phyloP scores from a whole-genome alignment of 2,113 vertebrate genomes.

The Muntiacus reevesi region DNA sequence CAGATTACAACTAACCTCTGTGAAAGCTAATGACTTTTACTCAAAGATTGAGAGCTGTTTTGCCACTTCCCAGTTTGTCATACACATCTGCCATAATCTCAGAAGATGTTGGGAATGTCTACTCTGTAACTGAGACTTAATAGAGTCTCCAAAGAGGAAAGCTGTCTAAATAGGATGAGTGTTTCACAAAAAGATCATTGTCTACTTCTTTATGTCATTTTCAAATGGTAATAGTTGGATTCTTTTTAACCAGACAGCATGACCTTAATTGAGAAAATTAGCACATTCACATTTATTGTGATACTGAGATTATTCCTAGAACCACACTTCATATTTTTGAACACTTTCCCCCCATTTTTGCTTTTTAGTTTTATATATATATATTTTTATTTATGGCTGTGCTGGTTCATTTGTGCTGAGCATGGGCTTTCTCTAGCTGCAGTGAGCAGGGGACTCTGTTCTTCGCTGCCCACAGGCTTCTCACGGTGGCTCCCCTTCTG shows the following conservation, averaged over 20 bases:
- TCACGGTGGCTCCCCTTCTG: rapidly evolving
- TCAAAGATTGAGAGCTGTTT: neutral
- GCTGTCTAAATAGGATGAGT: neutral
- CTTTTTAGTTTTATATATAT: neutral
- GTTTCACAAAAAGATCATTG: neutral
- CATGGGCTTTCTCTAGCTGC: neutral
- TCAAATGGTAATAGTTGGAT: neutral
- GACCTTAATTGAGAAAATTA: neutral
- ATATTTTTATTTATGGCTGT: neutral
- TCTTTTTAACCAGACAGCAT: neutral
- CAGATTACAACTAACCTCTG: neutral
- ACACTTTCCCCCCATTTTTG: neutral
- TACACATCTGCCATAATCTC: neutral
- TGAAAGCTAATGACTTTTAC: neutral
- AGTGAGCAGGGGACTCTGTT: rapidly evolving
- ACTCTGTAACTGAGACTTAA: neutral
- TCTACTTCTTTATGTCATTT: neutral
- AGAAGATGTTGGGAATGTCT: neutral
- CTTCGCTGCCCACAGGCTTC: neutral
- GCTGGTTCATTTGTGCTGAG: neutral
- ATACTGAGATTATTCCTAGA: neutral
- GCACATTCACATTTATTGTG: neutral
- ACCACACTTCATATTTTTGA: neutral
- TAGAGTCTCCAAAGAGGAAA: neutral
- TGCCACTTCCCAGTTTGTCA: neutral